A percentile compares a stretch with the other conserved stretches of the same genome.
phyloP scores from a whole-genome alignment of 2,888 invertebrate species.

The Platypus cylindrus region DNA sequence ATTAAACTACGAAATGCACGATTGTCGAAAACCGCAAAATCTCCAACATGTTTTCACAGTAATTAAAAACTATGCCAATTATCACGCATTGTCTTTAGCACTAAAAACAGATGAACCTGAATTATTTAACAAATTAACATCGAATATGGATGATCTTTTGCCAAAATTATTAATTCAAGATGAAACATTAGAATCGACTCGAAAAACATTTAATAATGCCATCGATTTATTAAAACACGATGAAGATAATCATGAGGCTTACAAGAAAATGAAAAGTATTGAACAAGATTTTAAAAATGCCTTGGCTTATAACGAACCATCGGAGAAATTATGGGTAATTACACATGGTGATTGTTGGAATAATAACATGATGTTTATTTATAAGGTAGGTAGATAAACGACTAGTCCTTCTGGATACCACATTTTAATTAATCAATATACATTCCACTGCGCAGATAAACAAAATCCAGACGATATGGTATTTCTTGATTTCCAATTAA shows the following conservation, averaged over 20 bases:
- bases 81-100: conserved; percentile 21
- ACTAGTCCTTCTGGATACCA: not conserved
- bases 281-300: conserved; percentile 6
- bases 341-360: conserved; percentile 27
- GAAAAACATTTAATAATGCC: not conserved
- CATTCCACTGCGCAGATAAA: conserved; percentile 10
- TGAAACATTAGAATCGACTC: not conserved
- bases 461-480: conserved; percentile 20
- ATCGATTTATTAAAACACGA: conserved; percentile 15
- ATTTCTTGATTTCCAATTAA: conserved; percentile 24
- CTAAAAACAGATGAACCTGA: conserved; percentile 14
- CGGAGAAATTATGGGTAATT: conserved; percentile 16
- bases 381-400: conserved; percentile 18
- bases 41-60: conserved; percentile 19
- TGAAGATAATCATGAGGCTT: conserved; percentile 7
- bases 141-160: conserved; percentile 19
- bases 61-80: conserved; percentile 18
- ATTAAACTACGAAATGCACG: conserved; percentile 20
- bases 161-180: conserved; percentile 17
- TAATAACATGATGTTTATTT: conserved; percentile 27
- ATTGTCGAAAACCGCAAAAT: conserved; percentile 21
- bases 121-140: conserved; percentile 15
- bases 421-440: not conserved
- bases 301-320: conserved; percentile 9
- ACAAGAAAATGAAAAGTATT: conserved; percentile 16